A percentile compares a stretch with the other conserved stretches of the same genome.
Conservation (phyloP, 1,140 invertebrate species). For the Scaptomyza graminum region DNA sequence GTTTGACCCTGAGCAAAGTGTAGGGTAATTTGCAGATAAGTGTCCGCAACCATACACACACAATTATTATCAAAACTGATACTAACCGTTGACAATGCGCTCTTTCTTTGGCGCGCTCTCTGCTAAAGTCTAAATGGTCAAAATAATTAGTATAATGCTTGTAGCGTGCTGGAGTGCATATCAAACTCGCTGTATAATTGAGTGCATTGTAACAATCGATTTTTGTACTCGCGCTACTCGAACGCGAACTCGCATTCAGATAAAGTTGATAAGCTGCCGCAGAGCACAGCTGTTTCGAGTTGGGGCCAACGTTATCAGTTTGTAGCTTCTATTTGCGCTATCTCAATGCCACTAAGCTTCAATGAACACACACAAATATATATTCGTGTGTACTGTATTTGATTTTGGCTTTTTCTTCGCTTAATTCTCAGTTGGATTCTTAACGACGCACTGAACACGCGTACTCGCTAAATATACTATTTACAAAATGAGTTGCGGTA, state of each 20-base stretch:
- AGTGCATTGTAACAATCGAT: conserved; percentile 15
- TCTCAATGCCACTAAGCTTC: conserved; percentile 49
- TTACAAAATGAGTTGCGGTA: conserved; percentile 70
- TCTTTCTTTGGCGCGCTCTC: not conserved
- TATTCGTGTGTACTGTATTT: conserved; percentile 13
- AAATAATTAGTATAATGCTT: conserved; percentile 6
- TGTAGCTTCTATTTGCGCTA: conserved; percentile 20
- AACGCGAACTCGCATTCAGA: not conserved
- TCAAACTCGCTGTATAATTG: conserved; percentile 57
- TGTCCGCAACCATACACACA: not conserved
- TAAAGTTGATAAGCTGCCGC: not conserved
- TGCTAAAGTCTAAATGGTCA: conserved; percentile 5
- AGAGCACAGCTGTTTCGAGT: conserved; percentile 50
- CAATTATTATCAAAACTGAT: conserved; percentile 1
- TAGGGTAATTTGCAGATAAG: conserved; percentile 36
- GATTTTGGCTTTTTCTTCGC: conserved; percentile 15
- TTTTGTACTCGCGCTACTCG: not conserved
- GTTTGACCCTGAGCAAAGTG: conserved; percentile 21
- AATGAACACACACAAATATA: conserved; percentile 26
- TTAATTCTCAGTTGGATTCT: conserved; percentile 49
- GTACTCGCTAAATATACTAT: not conserved
- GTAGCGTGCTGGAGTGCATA: conserved; percentile 46
- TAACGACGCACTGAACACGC: conserved; percentile 11
- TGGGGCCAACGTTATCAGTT: conserved; percentile 55
- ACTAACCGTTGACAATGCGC: conserved; percentile 4